Percentiles rank a stretch among this genome's conserved stretches.
These are phyloP conservation scores for Boloria euphrosyne DNA, from an alignment of 2,888 invertebrate species.

Conservation along the genomic window DNA sequence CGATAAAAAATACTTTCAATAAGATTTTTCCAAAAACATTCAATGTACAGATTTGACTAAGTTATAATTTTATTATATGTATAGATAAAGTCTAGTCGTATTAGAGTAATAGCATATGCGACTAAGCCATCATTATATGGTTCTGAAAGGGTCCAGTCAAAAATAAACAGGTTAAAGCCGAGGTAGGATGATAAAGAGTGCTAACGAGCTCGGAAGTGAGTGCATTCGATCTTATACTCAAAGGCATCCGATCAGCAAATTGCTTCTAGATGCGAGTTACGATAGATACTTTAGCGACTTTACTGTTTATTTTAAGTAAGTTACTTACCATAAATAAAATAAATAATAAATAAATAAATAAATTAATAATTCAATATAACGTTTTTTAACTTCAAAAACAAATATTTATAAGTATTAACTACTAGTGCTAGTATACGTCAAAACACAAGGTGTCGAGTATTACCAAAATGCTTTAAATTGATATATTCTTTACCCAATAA, in stretches of 20 bases:
- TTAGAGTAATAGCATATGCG: conserved; percentile 14
- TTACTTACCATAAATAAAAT: background rate
- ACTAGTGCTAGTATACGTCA: no score
- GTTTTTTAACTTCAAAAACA: background rate
- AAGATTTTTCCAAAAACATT: no score
- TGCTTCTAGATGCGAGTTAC: conserved; percentile 26
- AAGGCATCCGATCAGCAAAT: conserved; percentile 42
- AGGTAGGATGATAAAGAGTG: conserved; percentile 30
- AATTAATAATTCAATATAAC: background rate
- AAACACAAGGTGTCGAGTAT: no score
- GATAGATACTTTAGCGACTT: conserved; percentile 19
- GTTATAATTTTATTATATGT: no score
- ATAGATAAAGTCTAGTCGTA: background rate
- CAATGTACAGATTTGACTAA: no score
- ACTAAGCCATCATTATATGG: conserved; percentile 23
- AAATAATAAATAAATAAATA: no score
- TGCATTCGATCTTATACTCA: conserved; percentile 42
- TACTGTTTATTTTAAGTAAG: conserved; percentile 8
- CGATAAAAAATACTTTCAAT: no score
- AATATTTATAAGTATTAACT: no score
- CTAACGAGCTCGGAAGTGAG: conserved; percentile 43
- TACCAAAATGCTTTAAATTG: no score
- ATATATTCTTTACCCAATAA: no score
- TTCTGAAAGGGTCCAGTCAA: conserved; percentile 34
- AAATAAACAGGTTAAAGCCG: conserved; percentile 42